Evolutionary conservation across 2,888 invertebrate genomes (phyloP), one percentile per base, ranked within the genome.

Genomic region (Cataglyphis livida): DNA sequence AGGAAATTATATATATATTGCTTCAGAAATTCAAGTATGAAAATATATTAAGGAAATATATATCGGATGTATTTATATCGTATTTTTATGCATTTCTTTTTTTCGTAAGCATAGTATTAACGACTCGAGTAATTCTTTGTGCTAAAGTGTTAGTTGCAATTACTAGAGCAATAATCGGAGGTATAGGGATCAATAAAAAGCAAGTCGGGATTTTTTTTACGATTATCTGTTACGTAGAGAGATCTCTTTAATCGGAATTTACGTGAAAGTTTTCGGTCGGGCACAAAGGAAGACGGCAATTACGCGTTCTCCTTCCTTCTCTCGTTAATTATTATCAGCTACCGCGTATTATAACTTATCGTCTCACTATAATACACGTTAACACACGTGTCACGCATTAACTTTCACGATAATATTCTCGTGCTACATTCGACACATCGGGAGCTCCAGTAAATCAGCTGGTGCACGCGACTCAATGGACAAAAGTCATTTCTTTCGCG

Each of bases 321-420:
- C 44, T 70, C 44, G 35, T 65, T 70, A 70, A 79, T 70, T 79
- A 78, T 78, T 68, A 79, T 79, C 70, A 61, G 21, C 48, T 35
- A 59, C 25, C 44, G 44, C 15, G 54, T 54, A 9, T 65, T 21
- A 28, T 57, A 35, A 41, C 15, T 28, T 66, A 66, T 41, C 41
- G 66, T 57, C 66, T 66, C 41, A 41, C 21, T 28, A 12, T 44
- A 70, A 79, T 70, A 68, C 44, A 59, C 68, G 78, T 78, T 78
- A 78, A 44, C 12, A 15, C 12, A 68, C 70, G 44, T 68, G 44
- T 79, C 44, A 35, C 78, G 35, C 12, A 21, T 48, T 25, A 59
- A 79, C 78, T 79, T 79, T 79, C 78, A 70, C 78, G 59, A 79
- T 79, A 79, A 79, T 70, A 79, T 21, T 51, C 28, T 21, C 44